phyloP scores from a whole-genome alignment of 2,113 vertebrate genomes.

The Choloepus hoffmanni region DNA sequence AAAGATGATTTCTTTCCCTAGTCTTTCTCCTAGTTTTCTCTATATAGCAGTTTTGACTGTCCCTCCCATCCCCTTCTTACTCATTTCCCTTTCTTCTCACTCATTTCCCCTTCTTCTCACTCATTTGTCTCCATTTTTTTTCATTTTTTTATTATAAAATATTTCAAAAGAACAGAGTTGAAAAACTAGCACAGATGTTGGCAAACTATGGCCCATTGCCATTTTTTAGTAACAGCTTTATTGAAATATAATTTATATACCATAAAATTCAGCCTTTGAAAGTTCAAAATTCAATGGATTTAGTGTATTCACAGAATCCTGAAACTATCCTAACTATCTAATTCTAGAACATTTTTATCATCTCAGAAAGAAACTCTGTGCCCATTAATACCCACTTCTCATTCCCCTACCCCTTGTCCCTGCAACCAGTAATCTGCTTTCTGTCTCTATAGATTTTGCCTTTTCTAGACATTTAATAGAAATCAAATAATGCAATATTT shows the following conservation, averaged over 20 bases:
- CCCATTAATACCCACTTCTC: not conserved
- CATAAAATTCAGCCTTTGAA: not conserved
- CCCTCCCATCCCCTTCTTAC: not conserved
- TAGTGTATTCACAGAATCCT: not conserved
- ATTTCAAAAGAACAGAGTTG: conserved; percentile 4
- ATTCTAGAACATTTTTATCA: not conserved
- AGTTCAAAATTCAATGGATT: not conserved
- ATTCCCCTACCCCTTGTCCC: rapidly evolving
- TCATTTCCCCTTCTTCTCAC: not conserved
- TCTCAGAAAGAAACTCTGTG: not conserved
- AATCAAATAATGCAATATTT: not conserved
- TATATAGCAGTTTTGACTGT: not conserved
- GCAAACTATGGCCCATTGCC: not conserved
- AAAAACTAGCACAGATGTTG: not conserved
- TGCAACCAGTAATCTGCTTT: not conserved
- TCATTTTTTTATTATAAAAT: not conserved
- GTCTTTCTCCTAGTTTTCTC: not conserved
- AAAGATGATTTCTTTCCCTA: not conserved
- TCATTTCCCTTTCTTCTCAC: not conserved
- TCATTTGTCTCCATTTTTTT: not conserved
- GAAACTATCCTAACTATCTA: not conserved
- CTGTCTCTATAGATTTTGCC: not conserved
- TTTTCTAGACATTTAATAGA: not conserved
- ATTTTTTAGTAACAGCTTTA: not conserved
- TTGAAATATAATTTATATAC: not conserved